These are phyloP conservation scores for Apis laboriosa DNA, from an alignment of 1,140 invertebrate genomes.

Conservation along the genomic window DNA sequence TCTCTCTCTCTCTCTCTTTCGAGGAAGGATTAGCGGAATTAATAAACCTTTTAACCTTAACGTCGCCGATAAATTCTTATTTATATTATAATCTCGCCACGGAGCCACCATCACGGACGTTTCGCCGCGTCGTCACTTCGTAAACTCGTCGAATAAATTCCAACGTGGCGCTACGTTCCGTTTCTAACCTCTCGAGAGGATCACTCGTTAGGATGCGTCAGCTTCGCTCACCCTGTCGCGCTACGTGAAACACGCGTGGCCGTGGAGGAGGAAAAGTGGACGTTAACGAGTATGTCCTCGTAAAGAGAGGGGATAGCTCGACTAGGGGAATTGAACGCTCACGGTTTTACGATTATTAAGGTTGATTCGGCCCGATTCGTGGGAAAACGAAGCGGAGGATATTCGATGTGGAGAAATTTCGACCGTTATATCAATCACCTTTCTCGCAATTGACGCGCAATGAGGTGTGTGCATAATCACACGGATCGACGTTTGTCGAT, in stretches of 20 bases:
- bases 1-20: conserved; percentile 17
- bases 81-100: conserved; percentile 76
- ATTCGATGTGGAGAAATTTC: no score
- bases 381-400: background rate
- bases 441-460: no score
- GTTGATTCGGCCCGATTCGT: background rate
- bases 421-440: no score
- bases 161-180: conserved; percentile 50
- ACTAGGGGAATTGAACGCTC: conserved; percentile 6
- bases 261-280: background rate
- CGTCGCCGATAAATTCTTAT: conserved; percentile 77
- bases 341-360: conserved; percentile 18
- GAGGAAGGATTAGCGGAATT: conserved; percentile 74
- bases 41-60: conserved; percentile 77
- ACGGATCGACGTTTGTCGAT: no score
- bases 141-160: conserved; percentile 78
- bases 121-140: conserved; percentile 78
- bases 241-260: conserved; percentile 3
- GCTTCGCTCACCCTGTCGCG: background rate
- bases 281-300: conserved; percentile 23
- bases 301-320: conserved; percentile 13
- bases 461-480: no score
- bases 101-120: conserved; percentile 73
- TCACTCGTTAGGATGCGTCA: conserved; percentile 60
- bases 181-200: conserved; percentile 45